phyloP scores from a whole-genome alignment of 2,888 invertebrate genomes.

The Galerucella nymphaeae region DNA sequence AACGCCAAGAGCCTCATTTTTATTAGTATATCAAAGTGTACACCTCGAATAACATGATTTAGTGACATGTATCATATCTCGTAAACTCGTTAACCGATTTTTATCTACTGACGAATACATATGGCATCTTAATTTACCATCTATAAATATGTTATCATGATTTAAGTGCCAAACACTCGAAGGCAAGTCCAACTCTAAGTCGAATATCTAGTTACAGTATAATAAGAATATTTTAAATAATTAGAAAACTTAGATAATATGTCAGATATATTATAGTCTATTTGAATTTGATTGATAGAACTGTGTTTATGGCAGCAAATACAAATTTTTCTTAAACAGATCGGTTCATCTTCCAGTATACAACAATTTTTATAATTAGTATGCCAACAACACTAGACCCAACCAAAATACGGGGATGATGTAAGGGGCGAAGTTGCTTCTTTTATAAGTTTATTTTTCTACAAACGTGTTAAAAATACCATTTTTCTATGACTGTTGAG shows the following conservation, averaged over 20 bases:
- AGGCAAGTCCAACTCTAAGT: background rate
- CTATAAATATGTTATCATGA: conserved; percentile 7
- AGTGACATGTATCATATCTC: background rate
- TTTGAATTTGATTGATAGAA: too few relatives aligned
- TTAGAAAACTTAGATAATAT: background rate
- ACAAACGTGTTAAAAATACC: too few relatives aligned
- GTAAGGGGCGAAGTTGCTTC: too few relatives aligned
- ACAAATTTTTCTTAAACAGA: too few relatives aligned
- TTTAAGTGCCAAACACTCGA: conserved; percentile 12
- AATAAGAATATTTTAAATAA: conserved; percentile 10
- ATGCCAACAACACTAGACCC: too few relatives aligned
- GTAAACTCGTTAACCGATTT: conserved; percentile 4
- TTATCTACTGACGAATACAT: conserved; percentile 3
- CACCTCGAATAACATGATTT: background rate
- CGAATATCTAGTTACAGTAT: background rate
- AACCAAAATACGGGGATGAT: too few relatives aligned
- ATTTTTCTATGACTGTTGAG: too few relatives aligned
- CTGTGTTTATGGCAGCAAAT: too few relatives aligned
- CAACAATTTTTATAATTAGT: too few relatives aligned
- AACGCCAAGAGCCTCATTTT: background rate
- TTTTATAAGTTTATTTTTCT: too few relatives aligned
- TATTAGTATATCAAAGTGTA: background rate
- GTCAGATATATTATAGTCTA: background rate
- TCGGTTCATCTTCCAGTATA: too few relatives aligned
- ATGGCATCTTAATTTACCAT: conserved; percentile 10